These are phyloP conservation scores for Mechanitis mazaeus DNA, from an alignment of 2,888 invertebrate species.

Conservation along the genomic window DNA sequence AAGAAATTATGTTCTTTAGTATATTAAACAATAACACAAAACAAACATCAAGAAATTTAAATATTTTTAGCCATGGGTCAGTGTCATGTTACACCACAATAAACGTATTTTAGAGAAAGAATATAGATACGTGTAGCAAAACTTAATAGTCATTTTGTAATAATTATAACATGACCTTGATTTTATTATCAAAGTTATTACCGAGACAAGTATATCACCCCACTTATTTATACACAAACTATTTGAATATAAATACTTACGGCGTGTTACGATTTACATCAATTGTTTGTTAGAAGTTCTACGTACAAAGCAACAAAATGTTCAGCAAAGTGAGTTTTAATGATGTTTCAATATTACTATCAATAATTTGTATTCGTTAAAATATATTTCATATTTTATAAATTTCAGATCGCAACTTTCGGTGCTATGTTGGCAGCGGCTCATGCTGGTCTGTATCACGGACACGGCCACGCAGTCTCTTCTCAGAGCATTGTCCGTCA, in stretches of 20 bases:
- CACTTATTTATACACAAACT: conserved; percentile 55
- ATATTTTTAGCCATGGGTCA: not conserved
- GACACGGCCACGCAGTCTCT: conserved; percentile 55
- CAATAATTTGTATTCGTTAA: not conserved
- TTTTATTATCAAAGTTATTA: conserved; percentile 21
- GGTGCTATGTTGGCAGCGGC: conserved; percentile 67
- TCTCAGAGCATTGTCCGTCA: conserved; percentile 69
- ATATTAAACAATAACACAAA: no score
- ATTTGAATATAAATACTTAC: conserved; percentile 62
- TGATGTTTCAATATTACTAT: conserved; percentile 9
- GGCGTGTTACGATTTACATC: conserved; percentile 48
- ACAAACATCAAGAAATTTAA: no score
- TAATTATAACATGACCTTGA: conserved; percentile 40
- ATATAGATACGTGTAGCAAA: conserved; percentile 28
- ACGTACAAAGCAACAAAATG: conserved; percentile 55
- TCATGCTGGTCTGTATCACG: conserved; percentile 72
- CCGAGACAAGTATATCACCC: conserved; percentile 48
- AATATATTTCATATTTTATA: not conserved
- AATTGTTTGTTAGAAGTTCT: conserved; percentile 51
- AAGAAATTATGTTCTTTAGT: no score
- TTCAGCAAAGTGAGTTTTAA: conserved; percentile 59
- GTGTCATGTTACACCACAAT: conserved; percentile 4
- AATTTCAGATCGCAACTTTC: conserved; percentile 35
- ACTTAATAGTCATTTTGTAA: conserved; percentile 48
- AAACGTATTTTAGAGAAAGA: not conserved